Conservation (phyloP, 1,140 invertebrate species). For the Phenacoccus solenopsis region DNA sequence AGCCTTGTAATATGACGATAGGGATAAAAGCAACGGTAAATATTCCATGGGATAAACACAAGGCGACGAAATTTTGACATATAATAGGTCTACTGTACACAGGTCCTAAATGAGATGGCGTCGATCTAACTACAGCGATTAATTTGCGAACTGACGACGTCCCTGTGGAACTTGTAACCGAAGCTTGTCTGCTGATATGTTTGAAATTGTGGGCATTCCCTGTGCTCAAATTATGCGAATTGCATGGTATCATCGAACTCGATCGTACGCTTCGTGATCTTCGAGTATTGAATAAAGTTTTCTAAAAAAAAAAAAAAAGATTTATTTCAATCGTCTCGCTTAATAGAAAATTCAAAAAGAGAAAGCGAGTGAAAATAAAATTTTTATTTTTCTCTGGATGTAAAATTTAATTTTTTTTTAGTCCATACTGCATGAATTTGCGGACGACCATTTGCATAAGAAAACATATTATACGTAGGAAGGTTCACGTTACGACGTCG, state of each 20-base stretch:
- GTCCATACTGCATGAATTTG: background rate
- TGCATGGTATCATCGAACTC: background rate
- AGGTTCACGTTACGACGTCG: background rate
- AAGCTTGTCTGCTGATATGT: slow-evolving; percentile 38
- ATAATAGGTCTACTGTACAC: slow-evolving; percentile 33
- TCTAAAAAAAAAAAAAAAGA: background rate
- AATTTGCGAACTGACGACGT: slow-evolving; percentile 48
- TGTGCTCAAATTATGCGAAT: background rate
- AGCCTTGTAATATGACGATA: slow-evolving; percentile 42
- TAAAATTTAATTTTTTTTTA: background rate
- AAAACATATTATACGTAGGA: background rate
- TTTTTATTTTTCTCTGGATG: background rate
- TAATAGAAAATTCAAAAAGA: too few relatives aligned
- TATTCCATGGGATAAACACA: slow-evolving; percentile 44
- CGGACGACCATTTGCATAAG: background rate
- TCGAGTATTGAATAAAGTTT: background rate
- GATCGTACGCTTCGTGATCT: background rate
- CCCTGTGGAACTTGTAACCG: slow-evolving; percentile 46
- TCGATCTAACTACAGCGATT: slow-evolving; percentile 40
- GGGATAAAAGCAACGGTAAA: slow-evolving; percentile 49
- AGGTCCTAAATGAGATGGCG: slow-evolving; percentile 32
- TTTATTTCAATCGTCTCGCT: too few relatives aligned
- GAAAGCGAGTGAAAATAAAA: too few relatives aligned
- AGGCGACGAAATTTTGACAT: slow-evolving; percentile 40
- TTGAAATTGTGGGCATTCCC: background rate